phyloP scores from a whole-genome alignment of 2,888 invertebrate species.

The Tubulanus polymorphus region DNA sequence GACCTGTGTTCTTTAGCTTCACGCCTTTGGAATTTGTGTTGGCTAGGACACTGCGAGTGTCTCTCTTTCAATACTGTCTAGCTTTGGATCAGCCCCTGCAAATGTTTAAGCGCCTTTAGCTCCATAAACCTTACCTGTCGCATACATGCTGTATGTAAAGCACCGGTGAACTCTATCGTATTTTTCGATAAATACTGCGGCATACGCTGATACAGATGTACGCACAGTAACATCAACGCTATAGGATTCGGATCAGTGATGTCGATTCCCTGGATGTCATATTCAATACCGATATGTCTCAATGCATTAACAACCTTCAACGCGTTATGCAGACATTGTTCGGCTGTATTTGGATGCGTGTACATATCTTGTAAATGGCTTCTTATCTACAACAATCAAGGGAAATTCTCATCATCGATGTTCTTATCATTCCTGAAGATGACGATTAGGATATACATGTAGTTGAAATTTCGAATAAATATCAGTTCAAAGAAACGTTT shows the following conservation, averaged over 20 bases:
- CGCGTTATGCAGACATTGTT: conserved; percentile 51
- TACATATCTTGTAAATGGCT: conserved; percentile 50
- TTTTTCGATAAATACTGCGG: conserved; percentile 49
- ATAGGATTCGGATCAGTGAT: conserved; percentile 54
- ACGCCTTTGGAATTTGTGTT: too few relatives aligned
- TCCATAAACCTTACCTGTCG: conserved; percentile 45
- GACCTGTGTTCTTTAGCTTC: too few relatives aligned
- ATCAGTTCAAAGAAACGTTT: too few relatives aligned
- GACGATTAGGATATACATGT: too few relatives aligned
- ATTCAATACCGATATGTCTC: conserved; percentile 49
- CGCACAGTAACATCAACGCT: conserved; percentile 43
- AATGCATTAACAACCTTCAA: conserved; percentile 49
- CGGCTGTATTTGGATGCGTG: conserved; percentile 47
- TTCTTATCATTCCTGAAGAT: too few relatives aligned
- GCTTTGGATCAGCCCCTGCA: too few relatives aligned
- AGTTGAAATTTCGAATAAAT: too few relatives aligned
- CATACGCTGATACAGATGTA: conserved; percentile 45
- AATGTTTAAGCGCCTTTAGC: too few relatives aligned
- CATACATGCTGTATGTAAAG: conserved; percentile 39
- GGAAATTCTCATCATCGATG: too few relatives aligned
- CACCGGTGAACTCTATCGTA: conserved; percentile 45
- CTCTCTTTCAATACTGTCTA: too few relatives aligned
- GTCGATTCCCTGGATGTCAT: conserved; percentile 53
- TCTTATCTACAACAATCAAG: too few relatives aligned
- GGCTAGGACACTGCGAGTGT: too few relatives aligned